Base-by-base conservation (phyloP, 1,140 invertebrate species). In the Macrotrachela quadricornifera region DNA sequence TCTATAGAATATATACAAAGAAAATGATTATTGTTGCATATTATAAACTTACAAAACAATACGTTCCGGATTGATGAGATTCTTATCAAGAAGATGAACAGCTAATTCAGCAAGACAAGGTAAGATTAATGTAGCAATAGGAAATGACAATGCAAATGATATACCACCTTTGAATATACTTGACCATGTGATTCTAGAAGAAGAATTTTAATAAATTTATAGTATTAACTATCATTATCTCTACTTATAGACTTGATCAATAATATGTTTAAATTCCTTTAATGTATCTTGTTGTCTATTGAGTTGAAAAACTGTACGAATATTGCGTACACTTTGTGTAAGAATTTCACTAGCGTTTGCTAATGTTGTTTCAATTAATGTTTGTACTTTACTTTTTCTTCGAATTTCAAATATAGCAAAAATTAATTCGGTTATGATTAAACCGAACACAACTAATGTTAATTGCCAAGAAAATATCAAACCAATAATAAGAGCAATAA, bases 381-480 rank as follows among this genome's bases (percentile, higher is more conserved):
- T 15, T 14, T 15, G 12, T 14, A 42, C 12, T 3, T 15, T 15
- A 14, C 13, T 14, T 14, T 14, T 42, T 15, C 12, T 15, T 42
- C 15, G 12, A 13, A 42, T 11, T 14, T 13, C 12, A 14, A 85
- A 71, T 57, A 80, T 79, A 0, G 79, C 78, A 0, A 75, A 64
- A 9, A 86, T 71, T 1, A 87, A 79, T 18, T 87, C 60, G 1
- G 85, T 84, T 15, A 84, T 74, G 8, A 30, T 30, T 57, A 83
- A 83, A 6, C 77, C 75, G 2, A 82, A 64, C 0, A 80, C 78
- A 0, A 87, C 76, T 1, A 85, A 61, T 0, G 82, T 81, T 60
- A 88, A 71, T 62, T 83, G 80, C 79, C 81, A 84, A 49, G 81
- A 77, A 63, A 78, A 85, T 51, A 75, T 78, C 64, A 87, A 73